Evolutionary conservation across 1,140 invertebrate species (phyloP), one percentile per base, ranked within the genome.

Genomic region (Pteromalus puparum): DNA sequence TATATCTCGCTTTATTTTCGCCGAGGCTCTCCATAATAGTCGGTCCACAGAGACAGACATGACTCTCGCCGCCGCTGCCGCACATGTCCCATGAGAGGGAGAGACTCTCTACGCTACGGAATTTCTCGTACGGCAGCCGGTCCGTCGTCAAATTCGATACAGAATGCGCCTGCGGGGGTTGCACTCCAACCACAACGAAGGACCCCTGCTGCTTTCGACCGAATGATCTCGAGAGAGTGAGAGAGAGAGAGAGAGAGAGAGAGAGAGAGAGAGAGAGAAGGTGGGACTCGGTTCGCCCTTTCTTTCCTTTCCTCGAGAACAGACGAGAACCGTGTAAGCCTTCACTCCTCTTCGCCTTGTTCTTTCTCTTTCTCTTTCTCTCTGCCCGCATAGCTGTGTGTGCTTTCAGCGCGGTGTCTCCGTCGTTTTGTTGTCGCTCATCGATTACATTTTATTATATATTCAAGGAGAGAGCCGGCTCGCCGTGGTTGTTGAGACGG

Each of bases 71-170:
- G 30, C n/a, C n/a, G 24, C 38, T 0, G 30, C n/a, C 67, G 61
- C 26, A 48, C 34, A 73, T 77, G 38, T 83, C 72, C 74, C 72
- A 42, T 2, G 28, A 46, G 53, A 48, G 75, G 73, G 76, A 28
- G 74, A 83, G 72, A 86, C 85, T 86, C n/a, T n/a, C n/a, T 4
- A 34, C 30, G 3, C 30, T 34, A 85, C 85, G 86, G 86, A 87
- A 61, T 61, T 85, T 82, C 77, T 79, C 72, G 70, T 75, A 48
- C 21, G 21, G 53, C 53, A 61, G 85, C 67, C 67, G 26, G 67
- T 28, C 67, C 75, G 86, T 90, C 89, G 87, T 90, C 88, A 89
- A 89, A 89, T 87, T 90, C 87, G 88, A 88, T 88, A 87, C 85
- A 87, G 87, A 87, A 88, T 88, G 84, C 82, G 82, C 83, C 82